phyloP scores from a whole-genome alignment of 2,113 vertebrate species.

The Sakesphorus luctuosus region DNA sequence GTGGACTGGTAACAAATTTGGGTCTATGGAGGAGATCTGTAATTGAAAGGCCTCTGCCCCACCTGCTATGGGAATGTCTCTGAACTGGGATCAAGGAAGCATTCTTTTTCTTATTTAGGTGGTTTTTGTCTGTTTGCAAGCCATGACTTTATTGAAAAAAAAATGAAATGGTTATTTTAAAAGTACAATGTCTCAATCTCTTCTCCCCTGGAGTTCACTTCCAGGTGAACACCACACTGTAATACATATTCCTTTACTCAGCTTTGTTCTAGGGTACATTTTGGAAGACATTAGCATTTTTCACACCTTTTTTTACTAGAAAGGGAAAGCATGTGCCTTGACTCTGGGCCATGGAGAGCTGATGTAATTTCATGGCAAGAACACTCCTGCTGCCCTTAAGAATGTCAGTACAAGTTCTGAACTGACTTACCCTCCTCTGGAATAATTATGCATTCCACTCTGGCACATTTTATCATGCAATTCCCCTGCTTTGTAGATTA shows the following conservation, averaged over 20 bases:
- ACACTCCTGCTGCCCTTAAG: constrained; percentile 56
- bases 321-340: constrained; percentile 60
- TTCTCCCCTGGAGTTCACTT: not conserved
- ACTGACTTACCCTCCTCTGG: constrained; percentile 69
- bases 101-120: constrained; percentile 56
- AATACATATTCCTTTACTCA: not conserved
- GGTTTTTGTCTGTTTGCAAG: constrained; percentile 45
- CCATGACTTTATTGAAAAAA: not conserved
- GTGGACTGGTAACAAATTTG: not conserved
- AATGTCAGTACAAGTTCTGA: constrained; percentile 72
- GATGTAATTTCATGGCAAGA: constrained; percentile 67
- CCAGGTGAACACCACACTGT: not conserved
- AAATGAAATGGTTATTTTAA: not conserved
- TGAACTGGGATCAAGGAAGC: constrained; percentile 68
- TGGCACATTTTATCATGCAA: constrained; percentile 64
- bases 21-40: not conserved
- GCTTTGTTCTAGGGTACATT: not conserved
- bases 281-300: constrained; percentile 52
- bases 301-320: constrained; percentile 63
- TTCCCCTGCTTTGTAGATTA: constrained; percentile 67
- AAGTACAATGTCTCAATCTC: not conserved
- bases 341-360: constrained; percentile 42
- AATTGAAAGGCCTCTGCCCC: constrained; percentile 56
- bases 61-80: constrained; percentile 66
- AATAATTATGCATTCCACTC: constrained; percentile 69